Evolutionary conservation across 2,797 vertebrate species (phyloP).

Genomic region (Channa striata): DNA sequence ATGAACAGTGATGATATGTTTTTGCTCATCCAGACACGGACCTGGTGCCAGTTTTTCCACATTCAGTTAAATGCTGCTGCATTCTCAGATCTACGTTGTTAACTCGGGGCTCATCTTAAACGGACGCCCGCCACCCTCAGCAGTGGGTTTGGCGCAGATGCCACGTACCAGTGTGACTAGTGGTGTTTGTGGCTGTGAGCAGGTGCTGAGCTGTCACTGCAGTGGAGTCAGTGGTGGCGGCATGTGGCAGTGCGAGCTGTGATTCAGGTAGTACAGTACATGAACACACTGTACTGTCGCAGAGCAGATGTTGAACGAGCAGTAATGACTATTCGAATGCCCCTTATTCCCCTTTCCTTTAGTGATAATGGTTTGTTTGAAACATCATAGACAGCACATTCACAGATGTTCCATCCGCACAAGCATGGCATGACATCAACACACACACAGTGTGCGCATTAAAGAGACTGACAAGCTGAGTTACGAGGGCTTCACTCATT

Average conservation of each 20-base stretch:
- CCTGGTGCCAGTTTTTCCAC: no score
- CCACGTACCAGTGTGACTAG: background rate
- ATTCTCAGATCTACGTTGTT: no score
- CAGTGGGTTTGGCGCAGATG: no score
- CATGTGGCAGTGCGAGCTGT: conserved; percentile 5
- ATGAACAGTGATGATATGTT: no score
- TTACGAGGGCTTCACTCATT: conserved; percentile 59
- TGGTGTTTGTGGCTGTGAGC: background rate
- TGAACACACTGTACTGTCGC: conserved; percentile 16
- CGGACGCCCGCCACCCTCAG: no score
- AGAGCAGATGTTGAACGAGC: conserved; percentile 48
- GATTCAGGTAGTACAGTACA: conserved; percentile 30
- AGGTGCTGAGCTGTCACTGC: conserved; percentile 19
- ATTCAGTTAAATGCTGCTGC: no score
- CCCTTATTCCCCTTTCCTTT: conserved; percentile 14
- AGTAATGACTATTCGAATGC: conserved; percentile 26
- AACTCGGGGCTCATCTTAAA: no score
- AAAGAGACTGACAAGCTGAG: conserved; percentile 62
- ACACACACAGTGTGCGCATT: conserved; percentile 27
- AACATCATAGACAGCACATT: conserved; percentile 10
- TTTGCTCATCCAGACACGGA: no score
- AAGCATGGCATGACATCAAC: background rate
- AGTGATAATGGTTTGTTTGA: conserved; percentile 33
- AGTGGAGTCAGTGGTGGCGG: background rate
- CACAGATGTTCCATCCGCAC: conserved; percentile 28